Evolutionary conservation across 1,140 invertebrate species (phyloP), one percentile per base, ranked within the genome.

Genomic region (Drosophila setifemur): DNA sequence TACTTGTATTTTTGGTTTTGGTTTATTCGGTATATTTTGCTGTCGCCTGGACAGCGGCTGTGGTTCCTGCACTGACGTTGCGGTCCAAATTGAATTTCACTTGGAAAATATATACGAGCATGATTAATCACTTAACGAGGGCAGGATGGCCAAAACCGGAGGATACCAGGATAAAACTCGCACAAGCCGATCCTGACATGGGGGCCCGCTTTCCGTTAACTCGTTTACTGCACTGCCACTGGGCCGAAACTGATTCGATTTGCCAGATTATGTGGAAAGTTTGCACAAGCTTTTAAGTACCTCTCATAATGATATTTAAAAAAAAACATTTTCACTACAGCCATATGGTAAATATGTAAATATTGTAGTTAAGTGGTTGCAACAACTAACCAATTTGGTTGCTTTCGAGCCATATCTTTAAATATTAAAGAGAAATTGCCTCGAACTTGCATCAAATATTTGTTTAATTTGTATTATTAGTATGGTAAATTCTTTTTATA

Each of bases 21-120:
- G 57, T 55, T 44, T 29, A 9, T 39, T 45, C 26, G 39, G 35
- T 71, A 33, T 63, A 19, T 25, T 12, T 14, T 11, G 39, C 43
- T 47, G 54, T 60, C 25, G 67, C 33, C 63, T 26, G 29, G 14
- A 28, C 14, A 29, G 61, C 35, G 71, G 39, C 45, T 63, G 42
- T 37, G 75, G 44, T 49, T 48, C 58, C 66, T 67, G 40, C 47
- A 55, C 60, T 76, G 73, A 55, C 47, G 73, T 73, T 79, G 74
- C 52, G 79, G 58, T 74, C 54, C 39, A 74, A 83, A 85, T 85
- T 79, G 74, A 83, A 75, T 79, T 79, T 79, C 79, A 79, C 75
- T 83, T 74, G 50, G 63, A 58, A 69, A 77, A 82, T 73, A 83
- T 73, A 83, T 77, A 83, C 71, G 67, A 79, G 57, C 79, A 79